These are phyloP conservation scores for Hipposideros larvatus DNA, from an alignment of 2,797 vertebrate genomes.

Conservation along the genomic window DNA sequence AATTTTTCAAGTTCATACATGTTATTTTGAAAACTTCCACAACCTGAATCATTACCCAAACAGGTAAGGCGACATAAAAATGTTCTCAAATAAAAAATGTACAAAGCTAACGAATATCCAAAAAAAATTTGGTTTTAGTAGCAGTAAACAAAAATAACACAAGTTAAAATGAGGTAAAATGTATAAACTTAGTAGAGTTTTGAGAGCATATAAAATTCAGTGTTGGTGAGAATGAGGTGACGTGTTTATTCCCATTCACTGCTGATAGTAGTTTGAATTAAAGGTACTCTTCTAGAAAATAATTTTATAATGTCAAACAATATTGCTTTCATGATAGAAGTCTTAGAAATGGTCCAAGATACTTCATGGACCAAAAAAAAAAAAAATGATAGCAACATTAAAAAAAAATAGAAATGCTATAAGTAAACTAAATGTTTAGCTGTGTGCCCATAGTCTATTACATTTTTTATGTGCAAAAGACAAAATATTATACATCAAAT, in stretches of 20 bases:
- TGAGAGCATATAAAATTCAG: not conserved
- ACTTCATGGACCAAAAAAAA: conserved; percentile 10
- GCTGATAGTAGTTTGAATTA: not conserved
- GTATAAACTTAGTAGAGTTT: not conserved
- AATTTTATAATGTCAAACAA: not conserved
- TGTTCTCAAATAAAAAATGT: not conserved
- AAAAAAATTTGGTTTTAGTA: not conserved
- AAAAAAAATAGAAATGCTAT: not conserved
- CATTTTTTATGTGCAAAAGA: not conserved
- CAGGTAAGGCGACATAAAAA: not conserved
- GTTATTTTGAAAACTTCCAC: not conserved
- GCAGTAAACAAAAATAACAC: not conserved
- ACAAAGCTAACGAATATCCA: not conserved
- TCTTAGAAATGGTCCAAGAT: not conserved
- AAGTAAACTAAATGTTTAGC: not conserved
- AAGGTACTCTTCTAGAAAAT: not conserved
- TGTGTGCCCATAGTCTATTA: not conserved
- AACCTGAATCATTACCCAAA: not conserved
- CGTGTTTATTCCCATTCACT: not conserved
- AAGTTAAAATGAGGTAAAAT: not conserved
- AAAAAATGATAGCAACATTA: not conserved
- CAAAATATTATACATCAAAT: not conserved
- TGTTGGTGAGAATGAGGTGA: not conserved
- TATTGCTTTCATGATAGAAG: conserved; percentile 6
- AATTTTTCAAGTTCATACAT: not conserved